These are phyloP conservation scores for Poeciliopsis prolifica DNA, from an alignment of 2,113 vertebrate genomes.

Conservation along the genomic window DNA sequence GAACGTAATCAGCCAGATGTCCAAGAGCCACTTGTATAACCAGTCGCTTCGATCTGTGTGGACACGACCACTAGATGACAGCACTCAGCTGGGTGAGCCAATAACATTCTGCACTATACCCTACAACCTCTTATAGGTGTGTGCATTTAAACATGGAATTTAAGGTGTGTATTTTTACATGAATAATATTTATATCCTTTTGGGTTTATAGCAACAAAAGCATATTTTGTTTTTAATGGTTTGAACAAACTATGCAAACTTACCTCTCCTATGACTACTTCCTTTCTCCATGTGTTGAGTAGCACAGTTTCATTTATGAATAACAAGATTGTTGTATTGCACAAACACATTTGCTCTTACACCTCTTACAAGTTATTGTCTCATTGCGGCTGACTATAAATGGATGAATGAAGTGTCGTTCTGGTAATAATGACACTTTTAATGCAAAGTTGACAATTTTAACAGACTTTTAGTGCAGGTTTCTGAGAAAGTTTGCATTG, in stretches of 20 bases:
- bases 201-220: constrained; percentile 37
- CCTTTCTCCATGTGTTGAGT: constrained; percentile 39
- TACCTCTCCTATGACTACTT: constrained; percentile 20
- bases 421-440: too few relatives aligned
- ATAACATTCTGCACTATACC: neutral
- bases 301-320: constrained; percentile 48
- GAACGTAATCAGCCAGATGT: constrained; percentile 86
- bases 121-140: neutral
- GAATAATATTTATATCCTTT: constrained; percentile 13
- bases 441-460: too few relatives aligned
- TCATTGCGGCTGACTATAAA: too few relatives aligned
- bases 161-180: too few relatives aligned
- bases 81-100: constrained; percentile 88
- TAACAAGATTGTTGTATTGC: constrained; percentile 24
- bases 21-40: constrained; percentile 87
- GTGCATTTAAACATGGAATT: too few relatives aligned
- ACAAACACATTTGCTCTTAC: constrained; percentile 25
- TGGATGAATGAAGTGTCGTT: too few relatives aligned
- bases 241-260: constrained; percentile 27
- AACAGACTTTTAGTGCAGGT: too few relatives aligned
- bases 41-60: constrained; percentile 84
- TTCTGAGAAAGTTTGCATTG: too few relatives aligned
- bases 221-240: constrained; percentile 35
- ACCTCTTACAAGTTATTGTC: constrained; percentile 16
- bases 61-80: constrained; percentile 88